Conservation (phyloP, 2,888 invertebrate species). For the Pseudanteris insignis region DNA sequence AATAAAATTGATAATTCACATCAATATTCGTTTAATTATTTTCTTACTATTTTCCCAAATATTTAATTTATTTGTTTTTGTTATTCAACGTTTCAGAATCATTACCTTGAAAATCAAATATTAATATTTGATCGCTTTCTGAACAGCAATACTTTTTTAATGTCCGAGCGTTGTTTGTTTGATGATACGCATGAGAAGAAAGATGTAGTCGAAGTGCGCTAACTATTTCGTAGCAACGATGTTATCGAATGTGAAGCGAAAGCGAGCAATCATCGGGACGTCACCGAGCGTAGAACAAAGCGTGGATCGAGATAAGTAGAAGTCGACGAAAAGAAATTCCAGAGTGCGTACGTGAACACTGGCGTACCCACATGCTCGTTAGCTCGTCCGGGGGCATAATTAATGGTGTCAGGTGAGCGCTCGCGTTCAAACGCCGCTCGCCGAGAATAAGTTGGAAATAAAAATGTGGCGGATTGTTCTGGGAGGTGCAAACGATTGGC, state of each 20-base stretch:
- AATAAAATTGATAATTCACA: no score
- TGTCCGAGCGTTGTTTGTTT: neutral
- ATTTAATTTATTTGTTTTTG: no score
- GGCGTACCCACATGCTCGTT: slow-evolving; percentile 37
- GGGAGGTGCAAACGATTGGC: slow-evolving; percentile 43
- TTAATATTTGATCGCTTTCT: neutral
- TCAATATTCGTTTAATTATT: no score
- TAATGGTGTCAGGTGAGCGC: slow-evolving; percentile 46
- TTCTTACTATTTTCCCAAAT: no score
- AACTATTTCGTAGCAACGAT: slow-evolving; percentile 11
- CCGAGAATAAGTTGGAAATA: slow-evolving; percentile 42
- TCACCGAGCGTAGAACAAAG: slow-evolving; percentile 40
- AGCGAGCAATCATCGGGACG: slow-evolving; percentile 41
- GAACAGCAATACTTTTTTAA: neutral
- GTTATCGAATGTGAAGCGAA: slow-evolving; percentile 26
- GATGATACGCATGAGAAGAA: slow-evolving; percentile 20
- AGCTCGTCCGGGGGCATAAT: slow-evolving; percentile 41
- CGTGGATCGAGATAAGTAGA: slow-evolving; percentile 41
- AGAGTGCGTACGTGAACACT: slow-evolving; percentile 35
- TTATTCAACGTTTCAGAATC: no score
- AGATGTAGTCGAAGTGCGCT: slow-evolving; percentile 11
- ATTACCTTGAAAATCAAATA: no score
- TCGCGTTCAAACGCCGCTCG: slow-evolving; percentile 41
- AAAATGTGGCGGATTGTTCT: slow-evolving; percentile 37
- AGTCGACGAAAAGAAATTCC: slow-evolving; percentile 45